Evolutionary conservation across 2,113 vertebrate species (phyloP).

Genomic region (Triplophysa rosa): DNA sequence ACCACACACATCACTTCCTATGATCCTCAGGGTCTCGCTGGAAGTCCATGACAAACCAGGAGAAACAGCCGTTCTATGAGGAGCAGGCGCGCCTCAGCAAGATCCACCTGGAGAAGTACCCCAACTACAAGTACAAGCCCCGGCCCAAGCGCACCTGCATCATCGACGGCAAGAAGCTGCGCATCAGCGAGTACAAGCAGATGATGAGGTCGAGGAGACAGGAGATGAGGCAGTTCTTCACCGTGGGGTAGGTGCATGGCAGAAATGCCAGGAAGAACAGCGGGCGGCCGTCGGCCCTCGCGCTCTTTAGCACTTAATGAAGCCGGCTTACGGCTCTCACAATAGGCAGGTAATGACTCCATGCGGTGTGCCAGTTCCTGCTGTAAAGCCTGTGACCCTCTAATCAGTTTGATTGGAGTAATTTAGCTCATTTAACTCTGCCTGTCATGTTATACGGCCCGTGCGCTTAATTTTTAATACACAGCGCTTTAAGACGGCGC

Average conservation of each 20-base stretch:
- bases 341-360: slow-evolving; percentile 38
- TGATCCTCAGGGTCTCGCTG: slow-evolving; percentile 87
- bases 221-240: slow-evolving; percentile 99
- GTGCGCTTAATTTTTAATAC: slow-evolving; percentile 31
- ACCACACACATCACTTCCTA: background rate
- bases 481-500: slow-evolving; percentile 4
- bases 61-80: slow-evolving; percentile 98
- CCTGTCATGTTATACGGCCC: slow-evolving; percentile 34
- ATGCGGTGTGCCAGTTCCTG: slow-evolving; percentile 24
- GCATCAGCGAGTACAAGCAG: slow-evolving; percentile 98
- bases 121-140: slow-evolving; percentile 99
- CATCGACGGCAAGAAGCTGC: slow-evolving; percentile 97
- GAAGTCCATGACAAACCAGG: slow-evolving; percentile 99
- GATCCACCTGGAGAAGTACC: slow-evolving; percentile 98
- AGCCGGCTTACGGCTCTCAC: slow-evolving; percentile 18
- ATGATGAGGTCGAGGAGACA: slow-evolving; percentile 98
- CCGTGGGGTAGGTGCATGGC: slow-evolving; percentile 85
- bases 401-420: slow-evolving; percentile 46
- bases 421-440: slow-evolving; percentile 41
- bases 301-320: background rate
- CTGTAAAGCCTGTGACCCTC: slow-evolving; percentile 26
- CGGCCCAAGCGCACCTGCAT: slow-evolving; percentile 99
- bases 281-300: background rate
- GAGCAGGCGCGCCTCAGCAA: slow-evolving; percentile 98
- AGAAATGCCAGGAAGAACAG: slow-evolving; percentile 4